Evolutionary conservation across 2,888 invertebrate genomes (phyloP).

Genomic region (Pheosia tremula): DNA sequence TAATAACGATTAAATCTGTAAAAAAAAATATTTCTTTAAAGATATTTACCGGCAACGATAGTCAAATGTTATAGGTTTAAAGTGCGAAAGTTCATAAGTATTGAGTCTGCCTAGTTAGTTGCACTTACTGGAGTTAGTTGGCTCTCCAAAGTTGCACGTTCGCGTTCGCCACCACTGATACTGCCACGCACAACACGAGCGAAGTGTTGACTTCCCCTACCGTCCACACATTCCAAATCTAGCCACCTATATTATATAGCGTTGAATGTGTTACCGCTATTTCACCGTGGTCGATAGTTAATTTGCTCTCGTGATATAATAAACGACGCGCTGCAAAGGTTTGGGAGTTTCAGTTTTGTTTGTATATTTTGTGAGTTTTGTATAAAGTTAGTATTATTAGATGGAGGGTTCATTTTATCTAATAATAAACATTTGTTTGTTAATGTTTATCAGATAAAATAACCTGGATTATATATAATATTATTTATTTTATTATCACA

Average conservation of each 20-base stretch:
- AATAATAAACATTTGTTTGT: background rate
- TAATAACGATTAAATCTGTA: no score
- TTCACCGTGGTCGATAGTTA: conserved; percentile 18
- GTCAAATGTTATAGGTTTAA: no score
- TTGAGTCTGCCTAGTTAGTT: background rate
- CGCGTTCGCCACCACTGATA: conserved; percentile 4
- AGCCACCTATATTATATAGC: conserved; percentile 21
- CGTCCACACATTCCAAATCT: conserved; percentile 22
- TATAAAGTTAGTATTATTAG: background rate
- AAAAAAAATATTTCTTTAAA: no score
- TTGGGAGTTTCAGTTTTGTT: conserved; percentile 10
- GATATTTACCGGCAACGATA: no score
- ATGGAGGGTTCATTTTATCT: background rate
- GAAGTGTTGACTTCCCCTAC: conserved; percentile 40
- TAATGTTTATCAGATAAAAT: background rate
- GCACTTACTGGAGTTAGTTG: conserved; percentile 23
- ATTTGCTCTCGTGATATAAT: conserved; percentile 20
- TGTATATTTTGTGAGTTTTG: conserved; percentile 12
- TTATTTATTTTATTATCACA: no score
- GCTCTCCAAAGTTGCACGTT: conserved; percentile 18
- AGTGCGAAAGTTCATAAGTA: background rate
- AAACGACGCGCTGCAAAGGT: conserved; percentile 7
- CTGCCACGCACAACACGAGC: conserved; percentile 18
- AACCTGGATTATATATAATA: background rate
- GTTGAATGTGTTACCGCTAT: conserved; percentile 12